phyloP scores from a whole-genome alignment of 2,888 invertebrate species.

The Tetranychus piercei region DNA sequence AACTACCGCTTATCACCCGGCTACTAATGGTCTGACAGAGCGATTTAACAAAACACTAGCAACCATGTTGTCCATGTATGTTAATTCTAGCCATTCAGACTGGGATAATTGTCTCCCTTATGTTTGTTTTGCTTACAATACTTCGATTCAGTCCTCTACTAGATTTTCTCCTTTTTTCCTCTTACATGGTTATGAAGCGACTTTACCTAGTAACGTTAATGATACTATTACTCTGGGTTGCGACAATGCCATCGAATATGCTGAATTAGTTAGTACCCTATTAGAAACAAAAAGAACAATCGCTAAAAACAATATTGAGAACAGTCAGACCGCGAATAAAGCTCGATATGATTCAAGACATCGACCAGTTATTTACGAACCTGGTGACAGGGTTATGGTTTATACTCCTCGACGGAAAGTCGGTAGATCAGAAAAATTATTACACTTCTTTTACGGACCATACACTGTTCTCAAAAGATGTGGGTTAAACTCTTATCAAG shows the following conservation, averaged over 20 bases:
- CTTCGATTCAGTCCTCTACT: not conserved
- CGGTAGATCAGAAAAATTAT: constrained; percentile 14
- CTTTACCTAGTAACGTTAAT: constrained; percentile 18
- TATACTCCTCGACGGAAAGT: constrained; percentile 11
- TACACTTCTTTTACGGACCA: constrained; percentile 15
- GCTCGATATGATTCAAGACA: not conserved
- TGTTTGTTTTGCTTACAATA: constrained; percentile 16
- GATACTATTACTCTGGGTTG: not conserved
- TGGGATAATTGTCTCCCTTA: constrained; percentile 25
- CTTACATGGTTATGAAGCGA: not conserved
- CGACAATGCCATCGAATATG: not conserved
- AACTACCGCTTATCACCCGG: constrained; percentile 24
- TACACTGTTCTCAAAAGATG: not conserved
- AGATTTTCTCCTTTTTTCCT: constrained; percentile 5
- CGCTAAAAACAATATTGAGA: not conserved
- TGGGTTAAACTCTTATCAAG: not conserved
- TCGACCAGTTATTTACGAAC: not conserved
- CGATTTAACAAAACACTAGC: constrained; percentile 26
- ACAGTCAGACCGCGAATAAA: not conserved
- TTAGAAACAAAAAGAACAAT: not conserved
- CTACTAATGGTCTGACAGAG: constrained; percentile 26
- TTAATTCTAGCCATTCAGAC: constrained; percentile 20
- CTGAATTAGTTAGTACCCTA: not conserved
- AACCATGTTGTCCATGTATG: constrained; percentile 24
- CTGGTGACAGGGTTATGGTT: constrained; percentile 16